phyloP scores from a whole-genome alignment of 2,797 vertebrate genomes.

The Halcyon smyrnensis region DNA sequence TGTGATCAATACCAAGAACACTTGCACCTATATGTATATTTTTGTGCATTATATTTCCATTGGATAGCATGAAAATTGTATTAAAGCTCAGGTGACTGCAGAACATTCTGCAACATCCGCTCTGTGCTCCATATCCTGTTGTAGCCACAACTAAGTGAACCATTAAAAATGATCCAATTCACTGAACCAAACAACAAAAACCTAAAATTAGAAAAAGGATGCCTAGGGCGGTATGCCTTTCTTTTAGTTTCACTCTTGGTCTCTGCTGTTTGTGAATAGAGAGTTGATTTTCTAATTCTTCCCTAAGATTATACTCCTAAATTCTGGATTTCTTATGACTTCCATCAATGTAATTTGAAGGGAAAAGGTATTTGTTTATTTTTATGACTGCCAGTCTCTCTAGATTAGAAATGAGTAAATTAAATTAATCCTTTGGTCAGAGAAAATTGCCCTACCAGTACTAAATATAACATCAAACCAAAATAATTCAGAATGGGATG shows the following conservation, averaged over 20 bases:
- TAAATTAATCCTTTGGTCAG: not conserved
- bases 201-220: slow-evolving; percentile 42
- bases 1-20: not conserved
- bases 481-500: not conserved
- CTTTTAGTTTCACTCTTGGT: not conserved
- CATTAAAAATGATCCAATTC: slow-evolving; percentile 28
- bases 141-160: slow-evolving; percentile 5
- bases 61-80: not conserved
- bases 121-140: not conserved
- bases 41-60: not conserved
- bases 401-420: not conserved
- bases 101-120: not conserved
- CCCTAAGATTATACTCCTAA: not conserved
- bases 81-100: not conserved
- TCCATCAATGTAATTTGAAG: not conserved
- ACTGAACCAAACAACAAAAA: slow-evolving; percentile 30
- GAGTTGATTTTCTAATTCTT: not conserved
- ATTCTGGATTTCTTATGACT: not conserved
- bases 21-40: not conserved
- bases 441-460: not conserved
- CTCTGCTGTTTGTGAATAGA: not conserved
- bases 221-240: not conserved
- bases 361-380: not conserved
- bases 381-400: slow-evolving; percentile 10
- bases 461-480: not conserved